Conservation (phyloP, 2,113 vertebrate genomes). For the Camelus bactrianus region DNA sequence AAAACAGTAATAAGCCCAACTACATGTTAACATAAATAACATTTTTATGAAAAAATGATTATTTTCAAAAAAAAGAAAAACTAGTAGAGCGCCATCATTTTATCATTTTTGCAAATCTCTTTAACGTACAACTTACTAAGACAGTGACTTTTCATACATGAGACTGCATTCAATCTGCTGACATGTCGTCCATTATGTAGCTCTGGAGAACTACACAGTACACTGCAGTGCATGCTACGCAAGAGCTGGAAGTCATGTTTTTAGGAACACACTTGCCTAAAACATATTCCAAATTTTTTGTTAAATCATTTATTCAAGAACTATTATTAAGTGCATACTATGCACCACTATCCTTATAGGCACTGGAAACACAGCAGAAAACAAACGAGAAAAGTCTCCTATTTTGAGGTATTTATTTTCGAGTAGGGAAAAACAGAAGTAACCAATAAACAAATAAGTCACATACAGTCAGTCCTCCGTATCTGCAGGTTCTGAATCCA, state of each 20-base stretch:
- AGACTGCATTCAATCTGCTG: neutral
- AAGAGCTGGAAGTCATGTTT: neutral
- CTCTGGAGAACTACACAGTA: slow-evolving; percentile 20
- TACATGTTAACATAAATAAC: neutral
- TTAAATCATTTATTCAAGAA: neutral
- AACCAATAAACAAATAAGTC: neutral
- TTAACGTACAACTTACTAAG: neutral
- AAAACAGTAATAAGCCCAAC: slow-evolving; percentile 15
- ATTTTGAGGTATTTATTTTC: neutral
- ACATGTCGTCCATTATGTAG: neutral
- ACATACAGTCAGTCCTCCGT: neutral
- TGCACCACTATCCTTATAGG: neutral
- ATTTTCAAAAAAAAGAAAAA: neutral
- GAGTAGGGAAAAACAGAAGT: neutral
- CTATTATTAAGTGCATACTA: neutral
- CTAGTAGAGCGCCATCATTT: neutral
- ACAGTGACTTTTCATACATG: neutral
- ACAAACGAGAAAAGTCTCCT: neutral
- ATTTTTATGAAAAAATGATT: neutral
- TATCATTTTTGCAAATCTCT: slow-evolving; percentile 7
- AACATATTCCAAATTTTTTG: neutral
- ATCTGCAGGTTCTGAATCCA: neutral
- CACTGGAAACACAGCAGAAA: neutral
- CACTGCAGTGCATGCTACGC: neutral
- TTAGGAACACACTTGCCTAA: neutral